Conservation (phyloP, 2,113 vertebrate species). For the Corythornis vintsioides region DNA sequence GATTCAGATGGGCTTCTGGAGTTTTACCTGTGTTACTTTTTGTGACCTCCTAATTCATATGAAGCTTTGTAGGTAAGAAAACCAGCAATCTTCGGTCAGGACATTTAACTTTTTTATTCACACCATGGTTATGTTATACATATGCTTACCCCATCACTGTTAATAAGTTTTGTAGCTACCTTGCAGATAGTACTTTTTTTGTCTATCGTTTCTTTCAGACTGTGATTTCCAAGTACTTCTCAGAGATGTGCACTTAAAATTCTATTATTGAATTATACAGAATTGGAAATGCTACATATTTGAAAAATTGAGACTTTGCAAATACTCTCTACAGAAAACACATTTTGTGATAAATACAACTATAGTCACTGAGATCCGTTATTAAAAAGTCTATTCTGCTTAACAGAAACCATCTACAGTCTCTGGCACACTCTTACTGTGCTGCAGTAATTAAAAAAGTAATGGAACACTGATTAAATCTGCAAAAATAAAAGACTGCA, state of each 20-base stretch:
- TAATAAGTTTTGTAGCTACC: not conserved
- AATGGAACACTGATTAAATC: not conserved
- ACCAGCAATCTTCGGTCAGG: not conserved
- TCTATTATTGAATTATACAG: not conserved
- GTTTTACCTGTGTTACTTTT: not conserved
- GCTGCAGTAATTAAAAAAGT: not conserved
- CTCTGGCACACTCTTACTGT: not conserved
- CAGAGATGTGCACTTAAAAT: not conserved
- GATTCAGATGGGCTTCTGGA: not conserved
- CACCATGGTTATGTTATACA: not conserved
- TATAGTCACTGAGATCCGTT: not conserved
- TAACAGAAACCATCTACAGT: not conserved
- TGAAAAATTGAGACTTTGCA: not conserved
- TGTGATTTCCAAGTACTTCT: not conserved
- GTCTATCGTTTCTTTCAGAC: not conserved
- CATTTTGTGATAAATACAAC: not conserved
- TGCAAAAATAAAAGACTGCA: not conserved
- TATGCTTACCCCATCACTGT: not conserved
- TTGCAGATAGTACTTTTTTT: not conserved
- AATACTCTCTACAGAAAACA: not conserved
- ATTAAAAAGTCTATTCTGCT: not conserved
- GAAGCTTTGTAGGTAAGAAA: not conserved
- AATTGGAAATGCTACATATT: not conserved
- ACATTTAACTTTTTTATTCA: not conserved
- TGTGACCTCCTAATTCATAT: not conserved